phyloP scores from a whole-genome alignment of 64 coral and sea anemone species.

The Hydrozoanthus tunicans region DNA sequence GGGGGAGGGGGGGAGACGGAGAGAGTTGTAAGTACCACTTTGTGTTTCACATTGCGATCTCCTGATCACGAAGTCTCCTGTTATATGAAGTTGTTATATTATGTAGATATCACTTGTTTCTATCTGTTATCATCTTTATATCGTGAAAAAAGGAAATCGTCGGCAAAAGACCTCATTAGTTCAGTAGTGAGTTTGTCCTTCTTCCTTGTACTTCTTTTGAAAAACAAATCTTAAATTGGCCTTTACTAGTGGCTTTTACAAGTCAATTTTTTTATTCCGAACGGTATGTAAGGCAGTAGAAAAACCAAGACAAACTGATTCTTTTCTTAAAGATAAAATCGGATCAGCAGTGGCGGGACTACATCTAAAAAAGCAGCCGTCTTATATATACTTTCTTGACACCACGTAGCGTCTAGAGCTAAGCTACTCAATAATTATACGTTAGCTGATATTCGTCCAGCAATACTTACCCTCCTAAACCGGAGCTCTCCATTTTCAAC shows the following conservation, averaged over 20 bases:
- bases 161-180: neutral
- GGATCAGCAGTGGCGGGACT: neutral
- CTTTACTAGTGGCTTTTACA: neutral
- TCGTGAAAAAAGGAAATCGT: conserved; percentile 2
- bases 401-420: too few species aligned
- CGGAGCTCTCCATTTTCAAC: too few species aligned
- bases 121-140: conserved; percentile 1
- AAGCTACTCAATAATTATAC: neutral
- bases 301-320: neutral
- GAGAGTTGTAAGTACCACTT: too few species aligned
- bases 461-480: neutral
- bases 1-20: too few species aligned
- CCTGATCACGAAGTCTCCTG: conserved; percentile 6
- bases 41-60: neutral
- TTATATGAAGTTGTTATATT: conserved; percentile 5
- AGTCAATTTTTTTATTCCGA: conserved; percentile 3
- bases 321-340: neutral
- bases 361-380: neutral
- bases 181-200: neutral
- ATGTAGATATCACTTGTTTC: conserved; percentile 8
- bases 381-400: neutral
- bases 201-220: neutral
- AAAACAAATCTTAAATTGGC: neutral
- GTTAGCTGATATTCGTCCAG: conserved; percentile 1
- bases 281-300: neutral